Evolutionary conservation across 2,888 invertebrate genomes (phyloP).

Genomic region (Tetheella fluctuosa): DNA sequence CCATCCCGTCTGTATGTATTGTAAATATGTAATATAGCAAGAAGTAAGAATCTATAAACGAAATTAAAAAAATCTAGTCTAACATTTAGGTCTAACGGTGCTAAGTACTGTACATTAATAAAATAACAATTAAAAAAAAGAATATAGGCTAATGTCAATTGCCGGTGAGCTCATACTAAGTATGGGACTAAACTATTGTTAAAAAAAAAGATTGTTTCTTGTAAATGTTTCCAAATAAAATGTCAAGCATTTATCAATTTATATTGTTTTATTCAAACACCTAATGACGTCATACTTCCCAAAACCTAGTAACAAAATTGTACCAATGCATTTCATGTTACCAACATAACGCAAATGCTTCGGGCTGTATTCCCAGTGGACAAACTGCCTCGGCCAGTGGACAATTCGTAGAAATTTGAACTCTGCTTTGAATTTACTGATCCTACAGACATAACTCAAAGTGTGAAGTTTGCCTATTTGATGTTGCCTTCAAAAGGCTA

Average conservation of each 20-base stretch:
- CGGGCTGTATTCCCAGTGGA: no score
- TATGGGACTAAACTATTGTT: slow-evolving; percentile 72
- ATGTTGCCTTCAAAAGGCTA: no score
- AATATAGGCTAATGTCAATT: slow-evolving; percentile 66
- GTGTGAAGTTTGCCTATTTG: no score
- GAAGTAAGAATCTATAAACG: slow-evolving; percentile 42
- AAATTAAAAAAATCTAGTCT: slow-evolving; percentile 78
- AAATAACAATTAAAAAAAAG: slow-evolving; percentile 34
- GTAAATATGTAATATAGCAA: slow-evolving; percentile 64
- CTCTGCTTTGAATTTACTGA: no score
- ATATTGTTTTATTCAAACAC: slow-evolving; percentile 58
- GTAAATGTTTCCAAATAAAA: slow-evolving; percentile 83
- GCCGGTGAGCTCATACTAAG: slow-evolving; percentile 69
- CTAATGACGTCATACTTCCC: not conserved
- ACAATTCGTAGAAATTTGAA: no score
- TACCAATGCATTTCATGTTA: no score
- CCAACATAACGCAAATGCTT: not conserved
- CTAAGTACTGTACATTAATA: slow-evolving; percentile 76
- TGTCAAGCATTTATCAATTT: slow-evolving; percentile 76
- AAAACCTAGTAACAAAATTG: no score
- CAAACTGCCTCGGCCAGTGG: no score
- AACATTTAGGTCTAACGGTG: slow-evolving; percentile 80
- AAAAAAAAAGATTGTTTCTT: slow-evolving; percentile 66
- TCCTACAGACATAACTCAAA: no score
- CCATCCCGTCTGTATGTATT: slow-evolving; percentile 36